These are phyloP conservation scores for Paragorgia papillata DNA, from an alignment of 92 coral and sea anemone genomes.

Conservation along the genomic window DNA sequence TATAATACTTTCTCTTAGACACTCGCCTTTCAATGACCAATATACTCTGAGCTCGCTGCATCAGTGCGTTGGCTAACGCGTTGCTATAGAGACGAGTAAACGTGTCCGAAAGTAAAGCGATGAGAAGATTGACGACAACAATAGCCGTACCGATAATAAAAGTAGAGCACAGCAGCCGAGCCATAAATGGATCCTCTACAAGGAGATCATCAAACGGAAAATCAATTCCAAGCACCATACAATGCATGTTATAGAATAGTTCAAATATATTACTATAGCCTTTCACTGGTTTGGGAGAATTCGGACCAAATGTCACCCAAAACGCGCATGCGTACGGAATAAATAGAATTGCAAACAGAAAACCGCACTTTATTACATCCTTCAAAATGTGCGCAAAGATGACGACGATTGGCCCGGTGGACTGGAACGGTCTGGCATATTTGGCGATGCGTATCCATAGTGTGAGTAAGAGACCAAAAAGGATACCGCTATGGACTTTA, in stretches of 20 bases:
- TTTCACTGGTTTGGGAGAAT: constrained; percentile 49
- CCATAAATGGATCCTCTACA: constrained; percentile 51
- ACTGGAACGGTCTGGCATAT: constrained; percentile 65
- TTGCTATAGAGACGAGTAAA: constrained; percentile 75
- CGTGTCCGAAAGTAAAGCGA: constrained; percentile 71
- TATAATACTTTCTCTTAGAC: constrained; percentile 42
- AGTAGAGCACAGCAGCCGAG: constrained; percentile 57
- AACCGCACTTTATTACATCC: constrained; percentile 61
- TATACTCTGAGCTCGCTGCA: constrained; percentile 69
- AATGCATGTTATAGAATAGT: constrained; percentile 45
- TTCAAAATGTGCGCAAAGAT: constrained; percentile 54
- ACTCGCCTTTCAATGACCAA: constrained; percentile 50
- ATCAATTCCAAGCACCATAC: constrained; percentile 59
- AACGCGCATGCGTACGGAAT: constrained; percentile 69
- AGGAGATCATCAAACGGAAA: constrained; percentile 58
- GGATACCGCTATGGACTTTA: constrained; percentile 61
- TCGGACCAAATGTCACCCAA: constrained; percentile 65
- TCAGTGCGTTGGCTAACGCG: constrained; percentile 65
- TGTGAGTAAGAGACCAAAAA: constrained; percentile 72
- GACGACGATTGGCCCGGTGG: constrained; percentile 69
- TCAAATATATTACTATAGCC: constrained; percentile 51
- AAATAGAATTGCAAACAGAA: constrained; percentile 57
- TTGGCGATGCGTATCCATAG: constrained; percentile 73
- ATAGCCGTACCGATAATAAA: constrained; percentile 60
- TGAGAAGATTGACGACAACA: constrained; percentile 62